phyloP scores from a whole-genome alignment of 2,797 vertebrate species.

The Melanotaenia parkinsoni region DNA sequence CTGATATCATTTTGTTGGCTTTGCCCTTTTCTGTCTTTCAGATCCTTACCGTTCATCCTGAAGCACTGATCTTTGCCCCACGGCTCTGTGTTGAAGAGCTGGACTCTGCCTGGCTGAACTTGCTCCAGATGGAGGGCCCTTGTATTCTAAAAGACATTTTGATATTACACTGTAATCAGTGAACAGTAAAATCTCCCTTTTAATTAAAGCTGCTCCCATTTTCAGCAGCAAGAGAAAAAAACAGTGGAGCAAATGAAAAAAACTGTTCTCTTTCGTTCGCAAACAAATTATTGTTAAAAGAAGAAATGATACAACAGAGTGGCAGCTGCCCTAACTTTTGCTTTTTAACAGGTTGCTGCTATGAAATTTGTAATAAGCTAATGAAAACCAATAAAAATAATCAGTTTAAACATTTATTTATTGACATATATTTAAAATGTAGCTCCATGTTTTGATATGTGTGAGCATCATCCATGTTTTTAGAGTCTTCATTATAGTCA shows the following conservation, averaged over 20 bases:
- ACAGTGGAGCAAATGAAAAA: background rate
- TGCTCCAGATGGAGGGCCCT: slow-evolving; percentile 92
- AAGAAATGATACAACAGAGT: background rate
- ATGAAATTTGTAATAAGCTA: background rate
- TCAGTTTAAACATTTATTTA: background rate
- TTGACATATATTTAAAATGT: no score
- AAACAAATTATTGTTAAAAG: background rate
- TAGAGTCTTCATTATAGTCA: no score
- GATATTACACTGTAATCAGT: slow-evolving; percentile 4
- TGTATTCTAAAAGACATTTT: slow-evolving; percentile 86
- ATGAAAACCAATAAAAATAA: background rate
- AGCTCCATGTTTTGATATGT: no score
- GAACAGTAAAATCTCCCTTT: background rate
- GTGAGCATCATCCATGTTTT: no score
- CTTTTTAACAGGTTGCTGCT: background rate
- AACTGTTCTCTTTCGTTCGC: background rate
- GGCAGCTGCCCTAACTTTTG: background rate
- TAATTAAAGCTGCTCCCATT: no score
- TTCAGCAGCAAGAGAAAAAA: background rate
- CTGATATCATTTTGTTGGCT: no score
- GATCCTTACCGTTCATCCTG: slow-evolving; percentile 81
- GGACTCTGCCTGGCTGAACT: slow-evolving; percentile 96
- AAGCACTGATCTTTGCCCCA: slow-evolving; percentile 79
- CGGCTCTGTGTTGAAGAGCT: slow-evolving; percentile 89
- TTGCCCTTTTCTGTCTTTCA: no score